Evolutionary conservation across 1,140 invertebrate genomes (phyloP).

Genomic region (Bilobella aurantiaca): DNA sequence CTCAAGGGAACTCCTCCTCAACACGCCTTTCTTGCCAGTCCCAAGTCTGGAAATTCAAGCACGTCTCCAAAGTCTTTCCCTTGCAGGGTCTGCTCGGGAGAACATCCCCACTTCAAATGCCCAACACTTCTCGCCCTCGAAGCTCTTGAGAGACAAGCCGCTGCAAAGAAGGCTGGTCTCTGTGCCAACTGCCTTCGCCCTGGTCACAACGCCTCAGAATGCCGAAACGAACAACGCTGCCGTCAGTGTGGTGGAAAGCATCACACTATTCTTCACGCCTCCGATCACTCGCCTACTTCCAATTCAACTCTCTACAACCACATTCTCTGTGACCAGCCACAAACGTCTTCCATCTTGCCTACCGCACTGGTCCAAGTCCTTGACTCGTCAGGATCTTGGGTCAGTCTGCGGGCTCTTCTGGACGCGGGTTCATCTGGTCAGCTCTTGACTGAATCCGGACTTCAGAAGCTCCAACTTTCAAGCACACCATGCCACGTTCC

Average conservation of each 20-base stretch:
- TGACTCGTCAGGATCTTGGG: not conserved
- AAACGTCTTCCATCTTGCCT: not conserved
- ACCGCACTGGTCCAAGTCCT: not conserved
- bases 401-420: not conserved
- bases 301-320: not conserved
- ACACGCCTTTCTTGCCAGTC: not conserved
- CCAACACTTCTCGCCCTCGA: not conserved
- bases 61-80: not conserved
- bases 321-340: not conserved
- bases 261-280: not conserved
- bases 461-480: not conserved
- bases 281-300: not conserved
- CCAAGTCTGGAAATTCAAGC: not conserved
- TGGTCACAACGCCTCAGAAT: not conserved
- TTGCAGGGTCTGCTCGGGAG: constrained; percentile 1
- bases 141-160: not conserved
- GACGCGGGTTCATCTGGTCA: not conserved
- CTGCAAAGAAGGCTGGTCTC: not conserved
- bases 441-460: not conserved
- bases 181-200: constrained; percentile 14
- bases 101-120: constrained; percentile 10
- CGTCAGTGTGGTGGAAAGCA: not conserved
- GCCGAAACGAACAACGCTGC: not conserved
- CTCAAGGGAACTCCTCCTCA: not conserved
- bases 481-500: not conserved